A percentile compares a stretch with the other conserved stretches of the same genome.
These are phyloP conservation scores for Aphis craccivora DNA, from an alignment of 1,140 invertebrate genomes.

Conservation along the genomic window DNA sequence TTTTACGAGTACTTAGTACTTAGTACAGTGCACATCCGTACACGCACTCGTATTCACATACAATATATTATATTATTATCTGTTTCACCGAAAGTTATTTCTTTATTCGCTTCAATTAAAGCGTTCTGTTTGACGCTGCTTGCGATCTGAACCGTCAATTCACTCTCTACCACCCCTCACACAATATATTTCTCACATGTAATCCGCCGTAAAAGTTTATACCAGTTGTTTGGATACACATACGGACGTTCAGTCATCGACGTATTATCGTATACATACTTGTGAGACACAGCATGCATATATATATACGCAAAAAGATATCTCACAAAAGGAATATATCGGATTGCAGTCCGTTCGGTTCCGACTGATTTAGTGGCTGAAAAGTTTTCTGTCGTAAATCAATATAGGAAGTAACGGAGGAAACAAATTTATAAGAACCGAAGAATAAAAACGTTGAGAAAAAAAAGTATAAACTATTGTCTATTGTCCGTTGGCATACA, in stretches of 20 bases:
- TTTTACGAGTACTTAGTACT: neutral
- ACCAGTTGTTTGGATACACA: neutral
- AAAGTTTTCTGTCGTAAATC: slow-evolving; percentile 8
- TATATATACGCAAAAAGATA: neutral
- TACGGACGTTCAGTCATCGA: neutral
- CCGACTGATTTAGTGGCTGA: neutral
- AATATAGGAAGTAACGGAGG: neutral
- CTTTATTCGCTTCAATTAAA: neutral
- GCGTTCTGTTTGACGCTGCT: neutral
- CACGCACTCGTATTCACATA: neutral
- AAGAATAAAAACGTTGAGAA: slow-evolving; percentile 15
- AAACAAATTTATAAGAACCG: neutral
- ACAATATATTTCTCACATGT: neutral
- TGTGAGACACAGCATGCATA: neutral
- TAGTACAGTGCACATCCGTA: neutral
- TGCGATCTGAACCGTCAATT: neutral
- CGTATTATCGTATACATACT: neutral
- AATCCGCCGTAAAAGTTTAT: slow-evolving; percentile 27
- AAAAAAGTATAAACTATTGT: neutral
- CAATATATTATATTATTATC: neutral
- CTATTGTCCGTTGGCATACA: neutral
- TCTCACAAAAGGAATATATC: slow-evolving; percentile 6
- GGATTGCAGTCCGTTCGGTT: slow-evolving; percentile 11
- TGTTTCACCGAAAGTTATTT: neutral
- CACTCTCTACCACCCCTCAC: neutral